Evolutionary conservation across 2,113 vertebrate species (phyloP).

Genomic region (Sorex araneus): DNA sequence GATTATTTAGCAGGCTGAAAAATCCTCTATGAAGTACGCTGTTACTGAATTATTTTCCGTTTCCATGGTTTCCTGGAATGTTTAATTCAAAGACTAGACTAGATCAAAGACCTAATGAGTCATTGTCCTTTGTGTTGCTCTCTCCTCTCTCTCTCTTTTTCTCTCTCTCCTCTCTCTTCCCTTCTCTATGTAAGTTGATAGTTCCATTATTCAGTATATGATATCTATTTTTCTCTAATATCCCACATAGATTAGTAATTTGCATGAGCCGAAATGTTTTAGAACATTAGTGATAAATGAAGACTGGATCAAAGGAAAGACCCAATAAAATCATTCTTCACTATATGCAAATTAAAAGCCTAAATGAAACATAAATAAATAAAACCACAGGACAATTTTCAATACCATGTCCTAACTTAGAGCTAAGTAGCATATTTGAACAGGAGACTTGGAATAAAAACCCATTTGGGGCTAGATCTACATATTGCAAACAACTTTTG

Average conservation of each 20-base stretch:
- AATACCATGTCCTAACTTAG: background rate
- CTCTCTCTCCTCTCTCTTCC: too few relatives aligned
- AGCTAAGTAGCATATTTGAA: background rate
- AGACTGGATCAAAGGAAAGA: background rate
- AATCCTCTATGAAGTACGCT: background rate
- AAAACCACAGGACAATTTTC: background rate
- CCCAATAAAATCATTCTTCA: background rate
- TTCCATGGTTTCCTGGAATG: constrained; percentile 48
- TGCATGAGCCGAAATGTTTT: too few relatives aligned
- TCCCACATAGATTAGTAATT: too few relatives aligned
- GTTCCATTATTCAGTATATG: too few relatives aligned
- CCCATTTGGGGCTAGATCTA: background rate
- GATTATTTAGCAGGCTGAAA: constrained; percentile 37
- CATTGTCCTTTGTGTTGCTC: background rate
- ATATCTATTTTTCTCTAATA: too few relatives aligned
- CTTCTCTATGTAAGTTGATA: background rate
- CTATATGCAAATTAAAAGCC: background rate
- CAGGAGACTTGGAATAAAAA: background rate
- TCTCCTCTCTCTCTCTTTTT: background rate
- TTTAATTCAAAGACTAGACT: constrained; percentile 20
- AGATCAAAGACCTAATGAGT: background rate
- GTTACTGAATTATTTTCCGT: background rate
- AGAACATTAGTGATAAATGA: background rate
- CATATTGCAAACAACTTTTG: background rate
- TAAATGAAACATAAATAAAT: background rate